These are phyloP conservation scores for Dendronephthya gigantea DNA, from an alignment of 64 coral and sea anemone species.

Conservation along the genomic window DNA sequence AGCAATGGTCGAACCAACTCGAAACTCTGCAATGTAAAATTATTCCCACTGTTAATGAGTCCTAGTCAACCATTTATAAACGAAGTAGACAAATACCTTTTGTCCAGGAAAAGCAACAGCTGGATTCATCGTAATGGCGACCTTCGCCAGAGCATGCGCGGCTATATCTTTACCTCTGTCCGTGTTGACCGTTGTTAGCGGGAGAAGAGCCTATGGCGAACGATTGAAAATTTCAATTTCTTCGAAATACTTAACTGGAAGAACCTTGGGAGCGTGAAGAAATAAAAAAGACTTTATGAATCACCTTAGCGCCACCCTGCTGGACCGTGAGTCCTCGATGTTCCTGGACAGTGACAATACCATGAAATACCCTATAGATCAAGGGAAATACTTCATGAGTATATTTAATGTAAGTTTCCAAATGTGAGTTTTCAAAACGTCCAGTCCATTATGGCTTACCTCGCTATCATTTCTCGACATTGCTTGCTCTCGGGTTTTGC, in stretches of 20 bases:
- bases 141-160: conserved; percentile 73
- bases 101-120: conserved; percentile 87
- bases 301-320: conserved; percentile 82
- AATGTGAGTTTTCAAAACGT: neutral
- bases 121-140: conserved; percentile 91
- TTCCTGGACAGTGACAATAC: conserved; percentile 51
- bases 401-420: neutral
- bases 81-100: too few species aligned
- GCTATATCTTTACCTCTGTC: conserved; percentile 55
- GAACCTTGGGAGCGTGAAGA: neutral
- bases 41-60: too few species aligned
- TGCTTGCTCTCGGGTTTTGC: conserved; percentile 57
- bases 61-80: too few species aligned
- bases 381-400: neutral
- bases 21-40: conserved; percentile 32
- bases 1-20: conserved; percentile 57
- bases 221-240: neutral
- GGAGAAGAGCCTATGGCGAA: conserved; percentile 22
- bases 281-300: neutral
- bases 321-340: conserved; percentile 73
- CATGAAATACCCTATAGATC: conserved; percentile 59
- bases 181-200: conserved; percentile 35
- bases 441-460: neutral
- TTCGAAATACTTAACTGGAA: neutral
- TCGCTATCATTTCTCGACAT: conserved; percentile 77